These are phyloP conservation scores for Plecturocebus donacophilus DNA, from an alignment of 2,113 vertebrate species.

Conservation along the genomic window DNA sequence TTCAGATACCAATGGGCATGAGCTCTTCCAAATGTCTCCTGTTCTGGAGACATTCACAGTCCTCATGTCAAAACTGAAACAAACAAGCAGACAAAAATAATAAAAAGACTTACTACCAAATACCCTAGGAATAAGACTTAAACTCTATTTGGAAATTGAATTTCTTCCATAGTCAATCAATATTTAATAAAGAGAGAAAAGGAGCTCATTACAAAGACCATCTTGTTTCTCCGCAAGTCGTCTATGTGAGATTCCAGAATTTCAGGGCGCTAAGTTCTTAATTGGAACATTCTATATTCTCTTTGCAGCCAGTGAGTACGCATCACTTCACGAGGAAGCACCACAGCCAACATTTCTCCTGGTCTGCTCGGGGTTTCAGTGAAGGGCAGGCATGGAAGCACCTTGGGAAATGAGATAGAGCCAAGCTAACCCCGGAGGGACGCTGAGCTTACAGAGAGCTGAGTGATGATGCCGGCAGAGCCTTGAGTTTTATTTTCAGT, in stretches of 20 bases:
- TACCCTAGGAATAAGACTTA: not conserved
- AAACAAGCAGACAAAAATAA: not conserved
- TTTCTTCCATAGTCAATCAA: conserved; percentile 39
- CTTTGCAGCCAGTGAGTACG: not conserved
- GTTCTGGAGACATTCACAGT: not conserved
- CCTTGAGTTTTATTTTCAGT: conserved; percentile 59
- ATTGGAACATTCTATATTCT: conserved; percentile 16
- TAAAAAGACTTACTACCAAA: not conserved
- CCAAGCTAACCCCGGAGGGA: conserved; percentile 25
- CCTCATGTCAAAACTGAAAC: not conserved
- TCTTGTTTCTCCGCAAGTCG: not conserved
- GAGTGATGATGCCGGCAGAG: not conserved
- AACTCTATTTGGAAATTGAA: not conserved
- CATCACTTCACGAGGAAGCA: not conserved
- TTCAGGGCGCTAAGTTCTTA: conserved; percentile 20
- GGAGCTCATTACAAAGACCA: conserved; percentile 39
- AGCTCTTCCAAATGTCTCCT: rapidly evolving
- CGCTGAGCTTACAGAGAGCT: not conserved
- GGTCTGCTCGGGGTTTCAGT: not conserved
- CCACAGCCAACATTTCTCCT: not conserved
- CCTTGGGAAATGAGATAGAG: not conserved
- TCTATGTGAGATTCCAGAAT: not conserved
- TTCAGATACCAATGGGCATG: rapidly evolving
- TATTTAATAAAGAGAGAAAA: conserved; percentile 51
- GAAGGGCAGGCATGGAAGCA: not conserved